Evolutionary conservation across 2,113 vertebrate species (phyloP).

Genomic region (Xiphophorus hellerii): DNA sequence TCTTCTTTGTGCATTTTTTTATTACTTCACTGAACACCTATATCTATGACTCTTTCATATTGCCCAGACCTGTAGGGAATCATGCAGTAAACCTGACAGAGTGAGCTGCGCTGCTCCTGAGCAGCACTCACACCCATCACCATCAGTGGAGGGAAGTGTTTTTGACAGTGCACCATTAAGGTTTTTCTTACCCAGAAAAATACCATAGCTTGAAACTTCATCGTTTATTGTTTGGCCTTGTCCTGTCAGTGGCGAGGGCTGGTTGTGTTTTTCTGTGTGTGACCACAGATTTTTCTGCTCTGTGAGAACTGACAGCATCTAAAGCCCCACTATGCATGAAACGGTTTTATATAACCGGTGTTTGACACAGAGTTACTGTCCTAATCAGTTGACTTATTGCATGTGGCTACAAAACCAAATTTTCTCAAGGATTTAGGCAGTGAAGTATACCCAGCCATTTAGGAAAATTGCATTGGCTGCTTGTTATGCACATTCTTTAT

Average conservation of each 20-base stretch:
- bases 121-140: slow-evolving; percentile 34
- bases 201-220: slow-evolving; percentile 44
- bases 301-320: slow-evolving; percentile 41
- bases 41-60: slow-evolving; percentile 23
- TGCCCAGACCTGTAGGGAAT: slow-evolving; percentile 26
- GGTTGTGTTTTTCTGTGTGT: slow-evolving; percentile 52
- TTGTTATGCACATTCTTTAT: slow-evolving; percentile 1
- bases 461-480: background rate
- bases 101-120: slow-evolving; percentile 26
- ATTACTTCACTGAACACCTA: slow-evolving; percentile 5
- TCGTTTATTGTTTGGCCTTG: slow-evolving; percentile 65
- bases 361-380: slow-evolving; percentile 46
- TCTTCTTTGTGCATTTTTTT: background rate
- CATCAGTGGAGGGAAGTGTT: slow-evolving; percentile 39
- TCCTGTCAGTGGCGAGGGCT: slow-evolving; percentile 51
- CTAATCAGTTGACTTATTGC: slow-evolving; percentile 46
- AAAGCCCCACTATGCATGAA: slow-evolving; percentile 17
- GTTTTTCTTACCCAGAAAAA: slow-evolving; percentile 53
- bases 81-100: slow-evolving; percentile 38
- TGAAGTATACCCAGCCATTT: background rate
- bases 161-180: slow-evolving; percentile 62
- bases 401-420: slow-evolving; percentile 10
- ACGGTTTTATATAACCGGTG: slow-evolving; percentile 37
- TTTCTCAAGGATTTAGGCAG: slow-evolving; percentile 48
- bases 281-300: slow-evolving; percentile 50